A percentile compares a stretch with the other conserved stretches of the same genome.
Evolutionary conservation across 1,140 invertebrate genomes (phyloP).

Genomic region (Cepaea nemoralis): DNA sequence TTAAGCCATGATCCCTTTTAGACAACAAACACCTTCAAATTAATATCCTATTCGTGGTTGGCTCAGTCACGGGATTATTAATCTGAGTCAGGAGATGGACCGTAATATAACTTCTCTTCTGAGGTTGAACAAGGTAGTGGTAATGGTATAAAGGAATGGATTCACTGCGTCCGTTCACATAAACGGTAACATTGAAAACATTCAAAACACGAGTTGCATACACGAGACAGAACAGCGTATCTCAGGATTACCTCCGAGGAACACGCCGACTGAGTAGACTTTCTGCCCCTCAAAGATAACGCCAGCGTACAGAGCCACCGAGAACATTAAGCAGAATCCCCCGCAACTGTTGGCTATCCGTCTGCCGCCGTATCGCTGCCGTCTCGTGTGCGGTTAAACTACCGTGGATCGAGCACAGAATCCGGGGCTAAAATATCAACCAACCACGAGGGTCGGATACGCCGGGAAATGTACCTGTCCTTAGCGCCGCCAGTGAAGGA

Average conservation of each 20-base stretch:
- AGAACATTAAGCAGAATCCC: background rate
- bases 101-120: too few relatives aligned
- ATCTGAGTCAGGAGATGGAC: too few relatives aligned
- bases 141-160: too few relatives aligned
- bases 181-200: too few relatives aligned
- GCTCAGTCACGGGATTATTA: too few relatives aligned
- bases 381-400: background rate
- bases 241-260: background rate
- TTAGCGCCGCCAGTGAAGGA: background rate
- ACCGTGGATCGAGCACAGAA: background rate
- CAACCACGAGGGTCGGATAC: slow-evolving; percentile 1
- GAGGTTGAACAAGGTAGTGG: too few relatives aligned
- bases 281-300: background rate
- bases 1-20: too few relatives aligned
- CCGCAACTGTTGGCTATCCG: background rate
- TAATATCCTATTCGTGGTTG: too few relatives aligned
- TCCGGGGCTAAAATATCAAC: background rate
- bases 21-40: too few relatives aligned
- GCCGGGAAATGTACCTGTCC: background rate
- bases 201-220: too few relatives aligned
- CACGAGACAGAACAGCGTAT: background rate
- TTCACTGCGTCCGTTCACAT: too few relatives aligned
- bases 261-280: background rate
- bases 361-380: background rate
- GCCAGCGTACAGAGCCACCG: background rate